phyloP scores from a whole-genome alignment of 2,888 invertebrate genomes.

The Nebria salina region DNA sequence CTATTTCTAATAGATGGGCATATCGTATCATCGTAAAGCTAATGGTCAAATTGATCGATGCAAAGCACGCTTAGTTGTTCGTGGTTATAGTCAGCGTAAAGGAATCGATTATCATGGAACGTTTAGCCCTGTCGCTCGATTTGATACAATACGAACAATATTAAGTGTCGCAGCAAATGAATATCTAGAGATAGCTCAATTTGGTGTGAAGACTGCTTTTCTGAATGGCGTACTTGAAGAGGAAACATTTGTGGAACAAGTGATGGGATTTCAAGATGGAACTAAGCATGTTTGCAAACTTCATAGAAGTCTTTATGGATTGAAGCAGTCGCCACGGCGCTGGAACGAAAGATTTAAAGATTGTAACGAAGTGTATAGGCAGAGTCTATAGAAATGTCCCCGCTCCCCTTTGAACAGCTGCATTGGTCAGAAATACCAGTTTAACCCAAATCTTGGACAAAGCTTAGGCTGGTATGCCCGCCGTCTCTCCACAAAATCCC shows the following conservation, averaged over 20 bases:
- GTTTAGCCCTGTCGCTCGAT: conserved; percentile 53
- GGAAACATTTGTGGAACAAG: conserved; percentile 56
- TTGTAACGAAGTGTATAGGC: too few relatives aligned
- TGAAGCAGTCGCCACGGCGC: conserved; percentile 56
- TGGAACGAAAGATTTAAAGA: conserved; percentile 55
- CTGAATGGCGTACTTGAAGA: conserved; percentile 52
- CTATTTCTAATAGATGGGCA: not conserved
- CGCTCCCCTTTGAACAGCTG: too few relatives aligned
- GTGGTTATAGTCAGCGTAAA: conserved; percentile 50
- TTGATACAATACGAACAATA: conserved; percentile 51
- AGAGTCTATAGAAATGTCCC: too few relatives aligned
- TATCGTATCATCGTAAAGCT: not conserved
- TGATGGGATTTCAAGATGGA: conserved; percentile 54
- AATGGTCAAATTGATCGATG: conserved; percentile 35
- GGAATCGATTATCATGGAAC: conserved; percentile 54
- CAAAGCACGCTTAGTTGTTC: conserved; percentile 53
- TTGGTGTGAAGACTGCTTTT: conserved; percentile 55
- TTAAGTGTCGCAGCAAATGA: conserved; percentile 51
- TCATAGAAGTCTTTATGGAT: conserved; percentile 55
- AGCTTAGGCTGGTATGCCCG: too few relatives aligned
- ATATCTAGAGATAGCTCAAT: conserved; percentile 50
- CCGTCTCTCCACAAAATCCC: too few relatives aligned
- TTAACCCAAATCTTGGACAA: too few relatives aligned
- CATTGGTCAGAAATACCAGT: too few relatives aligned
- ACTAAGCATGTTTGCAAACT: conserved; percentile 53